phyloP scores from a whole-genome alignment of 2,797 vertebrate species.

The Champsocephalus esox region DNA sequence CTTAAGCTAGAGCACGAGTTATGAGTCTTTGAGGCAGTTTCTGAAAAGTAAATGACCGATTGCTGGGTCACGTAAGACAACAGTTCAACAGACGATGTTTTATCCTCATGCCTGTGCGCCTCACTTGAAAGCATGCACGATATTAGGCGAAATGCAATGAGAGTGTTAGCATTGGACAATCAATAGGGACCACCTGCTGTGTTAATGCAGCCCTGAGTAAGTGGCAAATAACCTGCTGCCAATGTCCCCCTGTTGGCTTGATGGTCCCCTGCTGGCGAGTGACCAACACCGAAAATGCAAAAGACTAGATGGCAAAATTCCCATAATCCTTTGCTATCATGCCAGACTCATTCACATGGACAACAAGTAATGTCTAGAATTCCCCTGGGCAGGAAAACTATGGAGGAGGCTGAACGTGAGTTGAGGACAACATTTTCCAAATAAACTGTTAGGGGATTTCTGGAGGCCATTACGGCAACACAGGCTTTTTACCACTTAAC shows the following conservation, averaged over 20 bases:
- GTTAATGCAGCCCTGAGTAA: not conserved
- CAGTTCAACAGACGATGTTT: not conserved
- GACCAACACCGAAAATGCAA: not conserved
- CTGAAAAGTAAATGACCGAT: not conserved
- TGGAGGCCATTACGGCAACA: slow-evolving; percentile 61
- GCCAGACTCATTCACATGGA: slow-evolving; percentile 40
- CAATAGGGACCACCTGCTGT: not conserved
- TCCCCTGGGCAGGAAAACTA: slow-evolving; percentile 18
- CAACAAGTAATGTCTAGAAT: slow-evolving; percentile 27
- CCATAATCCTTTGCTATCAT: slow-evolving; percentile 34
- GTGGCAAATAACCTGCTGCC: not conserved
- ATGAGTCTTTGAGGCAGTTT: not conserved
- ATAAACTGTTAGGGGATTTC: slow-evolving; percentile 46
- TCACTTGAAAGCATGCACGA: not conserved
- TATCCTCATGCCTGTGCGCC: not conserved
- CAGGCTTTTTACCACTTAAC: slow-evolving; percentile 70
- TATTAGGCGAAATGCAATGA: not conserved
- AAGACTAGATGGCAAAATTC: slow-evolving; percentile 15
- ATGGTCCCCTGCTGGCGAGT: not conserved
- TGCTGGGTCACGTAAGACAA: not conserved
- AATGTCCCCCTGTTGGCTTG: no score
- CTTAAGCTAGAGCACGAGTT: not conserved
- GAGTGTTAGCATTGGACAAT: not conserved
- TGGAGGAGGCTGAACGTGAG: slow-evolving; percentile 11
- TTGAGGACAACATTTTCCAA: slow-evolving; percentile 34